Base-by-base conservation (phyloP, 2,797 vertebrate genomes). In the Eupleurogrammus muticus region DNA sequence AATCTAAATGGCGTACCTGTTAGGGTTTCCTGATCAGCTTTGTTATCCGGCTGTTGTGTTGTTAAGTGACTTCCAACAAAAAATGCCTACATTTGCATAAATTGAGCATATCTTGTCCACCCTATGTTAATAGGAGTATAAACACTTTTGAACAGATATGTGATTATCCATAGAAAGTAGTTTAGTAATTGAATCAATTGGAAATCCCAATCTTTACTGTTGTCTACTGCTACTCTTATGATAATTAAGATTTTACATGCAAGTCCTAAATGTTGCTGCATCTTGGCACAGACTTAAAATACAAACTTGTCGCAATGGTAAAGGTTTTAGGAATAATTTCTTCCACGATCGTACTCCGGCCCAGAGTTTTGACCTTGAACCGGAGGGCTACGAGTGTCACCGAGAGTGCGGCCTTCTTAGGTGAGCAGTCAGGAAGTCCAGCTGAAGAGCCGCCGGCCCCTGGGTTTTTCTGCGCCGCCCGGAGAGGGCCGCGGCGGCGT, bases 371-470 rank as follows among this genome's bases (percentile, higher is more conserved):
- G 84, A 90, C 91, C 92, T 92, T 94, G 92, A 91, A 87, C 75
- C 88, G 88, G 83, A 83, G 63, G 75, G 67, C 60, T 56, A 77
- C 77, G 73, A 0, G 62, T 77, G 80, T 86, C 70, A 76, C 58
- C 14, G 52, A 47, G 49, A 82, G 70, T 50, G 51, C 6, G 40
- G 67, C 51, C 66, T 69, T 87, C 66, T n/a, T 79, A 89, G 87
- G 88, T 92, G 89, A 91, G 89, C 81, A 87, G 83, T 90, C 90
- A 91, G 89, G 87, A 92, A 91, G 90, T 91, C 85, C 82, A 62
- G 80, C 66, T 90, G 83, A 87, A 89, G 86, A 81, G 83, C 73
- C 56, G 69, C 65, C 59, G 72, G 84, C 74, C 84, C 82, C 73
- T 76, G 70, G 66, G 84, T 85, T 86, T 81, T 78, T 32, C 80